phyloP scores from a whole-genome alignment of 1,140 invertebrate genomes.

The Octopus sinensis region DNA sequence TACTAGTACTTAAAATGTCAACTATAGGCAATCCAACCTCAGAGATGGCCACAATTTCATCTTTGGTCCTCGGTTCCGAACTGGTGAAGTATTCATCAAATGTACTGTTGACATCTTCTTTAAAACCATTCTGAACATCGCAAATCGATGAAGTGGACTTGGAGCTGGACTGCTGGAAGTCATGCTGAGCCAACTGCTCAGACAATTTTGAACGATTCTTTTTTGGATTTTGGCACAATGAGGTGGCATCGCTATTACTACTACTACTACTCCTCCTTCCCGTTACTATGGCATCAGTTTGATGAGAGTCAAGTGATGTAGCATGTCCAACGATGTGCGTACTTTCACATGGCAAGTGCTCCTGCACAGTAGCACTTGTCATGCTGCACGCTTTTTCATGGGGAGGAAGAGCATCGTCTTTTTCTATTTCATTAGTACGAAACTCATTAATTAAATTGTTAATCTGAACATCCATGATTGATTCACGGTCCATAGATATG shows the following conservation, averaged over 20 bases:
- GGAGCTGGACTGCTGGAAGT: background rate
- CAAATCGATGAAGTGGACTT: conserved; percentile 21
- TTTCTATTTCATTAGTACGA: background rate
- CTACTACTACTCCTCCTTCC: background rate
- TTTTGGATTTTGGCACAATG: conserved; percentile 2
- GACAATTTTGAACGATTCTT: conserved; percentile 6
- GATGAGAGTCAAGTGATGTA: background rate
- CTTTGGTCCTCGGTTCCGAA: conserved; percentile 41
- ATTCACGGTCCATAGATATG: conserved; percentile 12
- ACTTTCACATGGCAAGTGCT: background rate
- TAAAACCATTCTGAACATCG: conserved; percentile 33
- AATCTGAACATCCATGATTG: background rate
- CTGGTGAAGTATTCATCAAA: conserved; percentile 51
- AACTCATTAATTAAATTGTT: background rate
- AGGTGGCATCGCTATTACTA: background rate
- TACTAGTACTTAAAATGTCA: background rate
- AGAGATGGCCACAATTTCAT: conserved; percentile 26
- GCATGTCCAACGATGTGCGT: background rate
- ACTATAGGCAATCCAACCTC: background rate
- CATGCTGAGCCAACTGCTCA: background rate
- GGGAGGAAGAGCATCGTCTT: background rate
- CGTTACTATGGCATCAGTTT: background rate
- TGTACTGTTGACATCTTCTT: conserved; percentile 44
- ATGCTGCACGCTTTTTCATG: background rate
- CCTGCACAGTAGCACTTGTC: background rate